These are phyloP conservation scores for Malurus cyaneus DNA, from an alignment of 2,113 vertebrate species.

Conservation along the genomic window DNA sequence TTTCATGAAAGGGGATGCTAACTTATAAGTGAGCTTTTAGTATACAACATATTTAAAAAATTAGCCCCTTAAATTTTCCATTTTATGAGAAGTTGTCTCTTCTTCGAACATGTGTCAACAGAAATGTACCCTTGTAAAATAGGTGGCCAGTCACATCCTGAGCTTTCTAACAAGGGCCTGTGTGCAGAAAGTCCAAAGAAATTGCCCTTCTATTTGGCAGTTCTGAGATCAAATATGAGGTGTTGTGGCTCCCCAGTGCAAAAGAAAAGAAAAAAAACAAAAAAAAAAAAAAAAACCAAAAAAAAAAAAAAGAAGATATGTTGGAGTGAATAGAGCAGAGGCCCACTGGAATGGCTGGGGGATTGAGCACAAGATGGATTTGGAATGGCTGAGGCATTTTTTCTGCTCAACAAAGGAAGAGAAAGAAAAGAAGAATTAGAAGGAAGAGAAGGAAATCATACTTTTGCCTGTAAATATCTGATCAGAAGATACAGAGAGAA, in stretches of 20 bases:
- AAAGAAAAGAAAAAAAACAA: background rate
- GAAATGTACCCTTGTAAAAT: background rate
- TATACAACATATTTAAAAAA: background rate
- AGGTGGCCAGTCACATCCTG: background rate
- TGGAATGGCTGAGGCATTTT: background rate
- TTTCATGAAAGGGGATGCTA: background rate
- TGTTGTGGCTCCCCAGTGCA: background rate
- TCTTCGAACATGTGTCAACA: background rate
- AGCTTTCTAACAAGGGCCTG: background rate
- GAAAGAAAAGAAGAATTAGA: too few relatives aligned
- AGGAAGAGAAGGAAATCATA: background rate
- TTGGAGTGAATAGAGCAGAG: background rate
- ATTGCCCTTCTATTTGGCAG: background rate
- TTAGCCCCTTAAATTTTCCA: background rate
- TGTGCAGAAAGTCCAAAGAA: background rate
- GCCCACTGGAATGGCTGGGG: fast-evolving
- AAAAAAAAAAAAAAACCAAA: too few relatives aligned
- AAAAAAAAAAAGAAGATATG: background rate
- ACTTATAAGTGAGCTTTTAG: background rate
- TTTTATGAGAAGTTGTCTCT: background rate
- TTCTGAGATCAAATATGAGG: background rate
- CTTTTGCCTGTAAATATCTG: background rate
- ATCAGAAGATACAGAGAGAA: background rate
- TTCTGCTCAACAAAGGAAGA: background rate
- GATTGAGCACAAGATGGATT: background rate